phyloP scores from a whole-genome alignment of 2,113 vertebrate genomes.

The Mungos mungo region DNA sequence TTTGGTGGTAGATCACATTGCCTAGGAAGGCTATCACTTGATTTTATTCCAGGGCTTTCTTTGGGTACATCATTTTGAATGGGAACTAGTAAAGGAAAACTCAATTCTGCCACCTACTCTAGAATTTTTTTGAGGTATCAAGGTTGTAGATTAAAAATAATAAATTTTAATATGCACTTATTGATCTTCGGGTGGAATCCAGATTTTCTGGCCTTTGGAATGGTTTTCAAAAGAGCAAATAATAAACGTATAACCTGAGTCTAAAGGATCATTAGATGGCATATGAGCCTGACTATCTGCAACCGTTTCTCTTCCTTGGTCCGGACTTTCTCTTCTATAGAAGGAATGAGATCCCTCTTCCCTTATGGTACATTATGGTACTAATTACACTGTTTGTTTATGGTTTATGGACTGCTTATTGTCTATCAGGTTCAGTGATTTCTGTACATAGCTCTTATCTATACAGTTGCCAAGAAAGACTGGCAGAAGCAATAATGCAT shows the following conservation, averaged over 20 bases:
- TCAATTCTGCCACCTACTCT: not conserved
- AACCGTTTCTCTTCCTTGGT: not conserved
- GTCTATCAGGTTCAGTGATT: not conserved
- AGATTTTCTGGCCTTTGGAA: not conserved
- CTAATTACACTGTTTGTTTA: not conserved
- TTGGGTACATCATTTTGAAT: not conserved
- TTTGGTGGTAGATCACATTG: not conserved
- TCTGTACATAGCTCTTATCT: not conserved
- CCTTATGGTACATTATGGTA: not conserved
- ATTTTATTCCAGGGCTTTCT: not conserved
- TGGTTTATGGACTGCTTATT: not conserved
- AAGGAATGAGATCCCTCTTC: not conserved
- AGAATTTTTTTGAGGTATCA: not conserved
- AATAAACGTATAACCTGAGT: not conserved
- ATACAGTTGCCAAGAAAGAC: not conserved
- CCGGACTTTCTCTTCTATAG: not conserved
- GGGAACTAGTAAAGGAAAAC: not conserved
- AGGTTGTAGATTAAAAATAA: not conserved
- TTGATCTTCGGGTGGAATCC: not conserved
- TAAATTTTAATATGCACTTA: not conserved
- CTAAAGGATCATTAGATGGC: not conserved
- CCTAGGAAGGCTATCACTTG: not conserved
- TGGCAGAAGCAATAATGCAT: not conserved
- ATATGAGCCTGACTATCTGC: not conserved
- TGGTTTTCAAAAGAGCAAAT: slow-evolving; percentile 10